A percentile compares a stretch with the other conserved stretches of the same genome.
phyloP scores from a whole-genome alignment of 2,113 vertebrate genomes.

The Recurvirostra avosetta region DNA sequence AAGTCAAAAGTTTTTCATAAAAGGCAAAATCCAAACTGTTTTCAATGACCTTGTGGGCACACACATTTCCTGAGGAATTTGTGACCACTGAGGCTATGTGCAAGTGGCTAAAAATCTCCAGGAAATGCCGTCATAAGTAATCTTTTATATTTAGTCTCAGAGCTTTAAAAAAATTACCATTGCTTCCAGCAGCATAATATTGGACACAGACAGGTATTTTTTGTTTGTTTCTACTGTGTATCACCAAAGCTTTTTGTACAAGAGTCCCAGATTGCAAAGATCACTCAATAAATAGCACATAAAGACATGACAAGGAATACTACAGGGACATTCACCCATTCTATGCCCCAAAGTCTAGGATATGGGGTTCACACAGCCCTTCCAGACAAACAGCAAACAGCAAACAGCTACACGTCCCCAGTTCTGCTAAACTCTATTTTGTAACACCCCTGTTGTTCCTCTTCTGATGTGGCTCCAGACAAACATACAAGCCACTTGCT shows the following conservation, averaged over 20 bases:
- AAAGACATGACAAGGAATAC: background rate
- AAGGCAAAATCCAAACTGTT: background rate
- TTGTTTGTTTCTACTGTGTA: background rate
- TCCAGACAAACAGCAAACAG: background rate
- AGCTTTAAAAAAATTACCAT: background rate
- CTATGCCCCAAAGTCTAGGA: background rate
- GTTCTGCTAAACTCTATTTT: background rate
- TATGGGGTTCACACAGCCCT: background rate
- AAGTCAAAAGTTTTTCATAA: conserved; percentile 18
- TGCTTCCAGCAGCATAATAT: background rate
- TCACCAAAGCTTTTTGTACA: background rate
- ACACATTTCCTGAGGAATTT: conserved; percentile 30
- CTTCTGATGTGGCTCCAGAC: background rate
- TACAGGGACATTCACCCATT: background rate
- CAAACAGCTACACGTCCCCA: background rate
- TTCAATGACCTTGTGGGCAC: background rate
- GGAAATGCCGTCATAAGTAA: background rate
- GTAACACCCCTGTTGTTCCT: background rate
- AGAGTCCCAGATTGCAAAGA: background rate
- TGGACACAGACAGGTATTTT: background rate
- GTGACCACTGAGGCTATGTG: background rate
- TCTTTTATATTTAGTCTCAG: background rate
- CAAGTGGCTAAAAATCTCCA: background rate
- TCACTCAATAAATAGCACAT: background rate
- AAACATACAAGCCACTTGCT: background rate